Percentiles rank a stretch among this genome's conserved stretches.
Evolutionary conservation across 2,797 vertebrate genomes (phyloP).

Genomic region (Lates japonicus): DNA sequence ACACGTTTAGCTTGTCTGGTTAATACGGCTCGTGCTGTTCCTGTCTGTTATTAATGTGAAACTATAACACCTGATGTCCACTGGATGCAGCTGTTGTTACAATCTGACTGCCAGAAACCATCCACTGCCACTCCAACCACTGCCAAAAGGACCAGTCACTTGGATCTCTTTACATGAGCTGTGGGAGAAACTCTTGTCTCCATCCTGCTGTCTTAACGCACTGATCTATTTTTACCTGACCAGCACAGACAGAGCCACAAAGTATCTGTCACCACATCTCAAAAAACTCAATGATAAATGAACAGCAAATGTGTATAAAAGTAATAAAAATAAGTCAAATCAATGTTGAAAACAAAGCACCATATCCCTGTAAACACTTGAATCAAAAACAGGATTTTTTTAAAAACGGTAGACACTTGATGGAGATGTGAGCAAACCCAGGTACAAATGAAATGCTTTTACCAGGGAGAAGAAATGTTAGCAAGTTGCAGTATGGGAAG

Average conservation of each 20-base stretch:
- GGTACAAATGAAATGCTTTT: background rate
- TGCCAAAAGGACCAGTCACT: background rate
- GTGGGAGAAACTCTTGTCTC: too few species aligned
- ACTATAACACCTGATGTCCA: background rate
- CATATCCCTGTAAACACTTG: background rate
- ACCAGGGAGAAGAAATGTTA: background rate
- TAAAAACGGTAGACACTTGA: too few species aligned
- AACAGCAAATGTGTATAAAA: background rate
- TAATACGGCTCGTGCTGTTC: background rate
- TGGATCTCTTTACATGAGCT: background rate
- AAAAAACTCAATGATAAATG: background rate
- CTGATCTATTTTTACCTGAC: too few species aligned
- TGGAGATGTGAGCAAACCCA: too few species aligned
- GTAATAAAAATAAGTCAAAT: background rate
- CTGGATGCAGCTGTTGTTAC: background rate
- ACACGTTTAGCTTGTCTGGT: background rate
- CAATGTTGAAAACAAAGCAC: background rate
- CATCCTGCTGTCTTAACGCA: background rate
- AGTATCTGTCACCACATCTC: background rate
- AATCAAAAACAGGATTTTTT: background rate
- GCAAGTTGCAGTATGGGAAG: background rate
- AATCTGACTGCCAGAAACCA: background rate
- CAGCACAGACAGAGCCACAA: background rate
- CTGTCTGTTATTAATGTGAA: background rate
- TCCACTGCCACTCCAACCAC: background rate